Evolutionary conservation across 2,888 invertebrate genomes (phyloP).

Genomic region (Rhorus exstirpatorius): DNA sequence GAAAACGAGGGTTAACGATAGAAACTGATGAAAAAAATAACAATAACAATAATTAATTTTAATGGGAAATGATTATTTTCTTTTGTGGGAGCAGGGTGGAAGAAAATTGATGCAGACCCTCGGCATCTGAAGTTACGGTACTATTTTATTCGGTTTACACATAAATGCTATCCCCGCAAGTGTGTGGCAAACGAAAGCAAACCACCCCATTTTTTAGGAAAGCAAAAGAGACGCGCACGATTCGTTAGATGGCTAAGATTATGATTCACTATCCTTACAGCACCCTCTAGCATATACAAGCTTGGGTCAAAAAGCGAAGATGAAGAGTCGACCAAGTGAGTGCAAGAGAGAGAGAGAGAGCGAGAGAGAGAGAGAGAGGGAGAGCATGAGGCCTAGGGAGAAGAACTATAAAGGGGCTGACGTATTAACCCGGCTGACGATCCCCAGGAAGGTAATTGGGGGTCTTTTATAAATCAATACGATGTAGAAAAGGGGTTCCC

Average conservation of each 20-base stretch:
- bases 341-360: slow-evolving; percentile 23
- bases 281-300: slow-evolving; percentile 64
- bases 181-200: slow-evolving; percentile 57
- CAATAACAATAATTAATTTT: background rate
- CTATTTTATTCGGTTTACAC: background rate
- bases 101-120: background rate
- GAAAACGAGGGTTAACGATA: too few relatives aligned
- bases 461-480: slow-evolving; percentile 81
- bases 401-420: slow-evolving; percentile 59
- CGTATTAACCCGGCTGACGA: slow-evolving; percentile 67
- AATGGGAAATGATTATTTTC: background rate
- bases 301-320: slow-evolving; percentile 35
- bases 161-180: slow-evolving; percentile 17
- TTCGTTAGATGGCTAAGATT: slow-evolving; percentile 79
- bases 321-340: slow-evolving; percentile 40
- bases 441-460: slow-evolving; percentile 71
- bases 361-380: slow-evolving; percentile 27
- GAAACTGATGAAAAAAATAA: background rate
- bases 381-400: slow-evolving; percentile 25
- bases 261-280: slow-evolving; percentile 79
- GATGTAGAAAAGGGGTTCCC: slow-evolving; percentile 69
- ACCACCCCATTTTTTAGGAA: slow-evolving; percentile 59
- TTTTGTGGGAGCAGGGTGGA: background rate
- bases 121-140: background rate
- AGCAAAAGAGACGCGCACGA: slow-evolving; percentile 71